Percentiles rank a stretch among this genome's conserved stretches.
phyloP scores from a whole-genome alignment of 2,888 invertebrate genomes.

The Amphipyra berbera region DNA sequence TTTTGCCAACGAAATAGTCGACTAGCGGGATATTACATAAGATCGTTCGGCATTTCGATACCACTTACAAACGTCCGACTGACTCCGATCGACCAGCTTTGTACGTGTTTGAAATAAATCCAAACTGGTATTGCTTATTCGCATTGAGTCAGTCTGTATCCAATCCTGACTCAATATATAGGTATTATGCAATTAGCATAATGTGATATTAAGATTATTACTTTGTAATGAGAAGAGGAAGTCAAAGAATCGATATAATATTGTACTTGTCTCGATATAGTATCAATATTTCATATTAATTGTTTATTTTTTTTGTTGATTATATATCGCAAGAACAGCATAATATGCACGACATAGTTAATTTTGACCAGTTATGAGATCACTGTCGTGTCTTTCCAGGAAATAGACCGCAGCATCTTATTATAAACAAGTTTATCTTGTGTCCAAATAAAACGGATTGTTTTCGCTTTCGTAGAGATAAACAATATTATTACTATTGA shows the following conservation, averaged over 20 bases:
- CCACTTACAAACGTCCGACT: constrained; percentile 65
- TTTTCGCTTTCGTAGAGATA: constrained; percentile 80
- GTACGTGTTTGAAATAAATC: constrained; percentile 58
- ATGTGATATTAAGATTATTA: constrained; percentile 49
- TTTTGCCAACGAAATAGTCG: constrained; percentile 71
- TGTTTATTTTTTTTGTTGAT: constrained; percentile 20
- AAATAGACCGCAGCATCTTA: constrained; percentile 66
- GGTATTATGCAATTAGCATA: constrained; percentile 58
- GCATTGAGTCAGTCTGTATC: constrained; percentile 42
- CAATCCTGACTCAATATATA: constrained; percentile 49
- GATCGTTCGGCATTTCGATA: constrained; percentile 68
- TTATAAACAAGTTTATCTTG: constrained; percentile 73
- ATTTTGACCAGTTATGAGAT: constrained; percentile 46
- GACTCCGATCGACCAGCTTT: constrained; percentile 62
- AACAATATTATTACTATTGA: constrained; percentile 68
- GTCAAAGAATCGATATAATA: constrained; percentile 35
- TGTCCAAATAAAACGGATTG: constrained; percentile 68
- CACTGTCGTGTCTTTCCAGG: constrained; percentile 61
- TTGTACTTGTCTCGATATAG: constrained; percentile 12
- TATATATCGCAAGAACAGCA: constrained; percentile 15
- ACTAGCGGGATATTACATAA: constrained; percentile 77
- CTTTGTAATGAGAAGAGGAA: constrained; percentile 42
- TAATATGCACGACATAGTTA: constrained; percentile 19
- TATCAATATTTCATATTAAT: constrained; percentile 30
- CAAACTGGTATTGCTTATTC: constrained; percentile 62